Evolutionary conservation across 64 coral and sea anemone species (phyloP).

Genomic region (Acropora tenuis): DNA sequence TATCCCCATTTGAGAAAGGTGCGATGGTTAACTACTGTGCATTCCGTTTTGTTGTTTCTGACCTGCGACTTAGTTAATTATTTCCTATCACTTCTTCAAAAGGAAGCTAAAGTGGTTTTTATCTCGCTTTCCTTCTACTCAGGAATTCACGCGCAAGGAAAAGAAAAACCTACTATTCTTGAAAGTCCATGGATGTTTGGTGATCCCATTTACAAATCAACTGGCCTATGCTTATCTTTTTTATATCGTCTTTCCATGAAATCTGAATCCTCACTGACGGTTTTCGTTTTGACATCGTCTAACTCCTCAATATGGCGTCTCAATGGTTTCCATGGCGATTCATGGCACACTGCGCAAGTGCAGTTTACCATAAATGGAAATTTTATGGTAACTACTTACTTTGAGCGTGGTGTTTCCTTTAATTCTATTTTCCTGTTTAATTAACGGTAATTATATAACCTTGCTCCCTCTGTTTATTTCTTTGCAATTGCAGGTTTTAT

Average conservation of each 20-base stretch:
- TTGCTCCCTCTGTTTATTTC: too few species aligned
- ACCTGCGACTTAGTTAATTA: too few species aligned
- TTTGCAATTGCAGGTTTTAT: not conserved
- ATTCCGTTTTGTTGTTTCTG: not conserved
- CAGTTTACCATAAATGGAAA: not conserved
- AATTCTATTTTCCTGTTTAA: too few species aligned
- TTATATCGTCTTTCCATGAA: conserved; percentile 31
- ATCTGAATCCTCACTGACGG: conserved; percentile 3
- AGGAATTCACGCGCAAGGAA: not conserved
- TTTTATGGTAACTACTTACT: conserved; percentile 27
- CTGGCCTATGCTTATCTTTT: conserved; percentile 43
- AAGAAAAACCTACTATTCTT: conserved; percentile 5
- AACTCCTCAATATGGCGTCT: conserved; percentile 41
- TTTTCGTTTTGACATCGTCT: not conserved
- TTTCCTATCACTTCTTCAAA: too few species aligned
- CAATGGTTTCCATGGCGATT: not conserved
- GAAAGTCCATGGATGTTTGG: conserved; percentile 31
- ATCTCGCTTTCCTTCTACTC: not conserved
- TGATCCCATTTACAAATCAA: not conserved
- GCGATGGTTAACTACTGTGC: not conserved
- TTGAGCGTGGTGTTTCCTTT: too few species aligned
- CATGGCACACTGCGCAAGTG: conserved; percentile 31
- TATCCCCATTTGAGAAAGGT: not conserved
- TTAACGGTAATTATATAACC: too few species aligned
- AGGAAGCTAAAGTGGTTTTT: too few species aligned